Evolutionary conservation across 2,113 vertebrate genomes (phyloP), one percentile per base, ranked within the genome.

Genomic region (Ellobius talpinus): DNA sequence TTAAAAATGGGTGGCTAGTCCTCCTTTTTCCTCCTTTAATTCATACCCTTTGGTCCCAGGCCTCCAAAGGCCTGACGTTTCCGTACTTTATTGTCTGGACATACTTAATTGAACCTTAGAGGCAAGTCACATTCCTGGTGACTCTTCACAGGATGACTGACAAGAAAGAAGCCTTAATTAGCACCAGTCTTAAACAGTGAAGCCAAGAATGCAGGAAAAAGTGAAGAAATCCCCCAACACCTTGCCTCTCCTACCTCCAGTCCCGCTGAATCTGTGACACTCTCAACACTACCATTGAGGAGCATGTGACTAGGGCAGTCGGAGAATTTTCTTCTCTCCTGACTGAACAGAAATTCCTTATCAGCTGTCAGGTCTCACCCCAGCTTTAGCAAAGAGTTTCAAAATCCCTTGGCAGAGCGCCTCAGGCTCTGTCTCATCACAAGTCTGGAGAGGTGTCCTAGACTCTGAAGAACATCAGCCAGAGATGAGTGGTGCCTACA

Each of bases 81-180:
- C 89, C 45, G n/a, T 68, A 78, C 66, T 89, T 70, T 93, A 50
- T 70, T 87, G 70, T 84, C 81, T 87, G 14, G 47, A 77, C 21
- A 72, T 13, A 93, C 17, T 29, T 77, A 77, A 7, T 4, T 58
- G 36, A 96, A 86, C 14, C 47, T 52, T 78, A 88, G 4, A 36
- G 36, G n/a, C 55, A 45, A 96, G 12, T 68, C 81, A 86, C 31
- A 36, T 91, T 85, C 42, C 91, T 31, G n/a, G 52, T 97, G 72
- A 84, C 87, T 88, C 50, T 84, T 5, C 58, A 73, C 13, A 29
- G 45, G 77, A 47, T 82, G 77, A 24, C 73, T 94, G 85, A 96
- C 1, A 42, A 42, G 73, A 93, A 45, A 45, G 42, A 92, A 61
- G 19, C 12, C 42, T 90, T 87, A 84, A 66, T 92, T 82, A 91